Base-by-base conservation (phyloP, 1,140 invertebrate genomes). In the Dreissena rostriformis region DNA sequence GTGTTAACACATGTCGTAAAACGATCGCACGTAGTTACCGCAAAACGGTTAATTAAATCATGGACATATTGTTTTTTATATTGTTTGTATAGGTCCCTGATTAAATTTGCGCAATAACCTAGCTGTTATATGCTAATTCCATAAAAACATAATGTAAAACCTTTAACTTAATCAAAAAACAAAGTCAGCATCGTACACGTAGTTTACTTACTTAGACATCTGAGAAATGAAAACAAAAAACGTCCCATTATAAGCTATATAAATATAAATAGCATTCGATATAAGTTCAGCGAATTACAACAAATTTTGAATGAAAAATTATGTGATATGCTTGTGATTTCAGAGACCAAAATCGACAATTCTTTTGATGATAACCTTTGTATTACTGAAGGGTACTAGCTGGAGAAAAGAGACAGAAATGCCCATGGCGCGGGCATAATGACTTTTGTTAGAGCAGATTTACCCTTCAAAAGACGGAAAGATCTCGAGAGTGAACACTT, bases 371-470 rank as follows among this genome's bases (percentile, higher is more conserved):
- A 52, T 15, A 57, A 24, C 12, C 74, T 53, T 24, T 78, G 78
- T 17, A 14, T 29, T 1, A 63, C 66, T 1, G 52, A 75, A n/a
- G 49, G 61, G 12, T 80, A 52, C 53, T 29, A 80, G 15, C 63
- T 76, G 7, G 71, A 61, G 68, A 17, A 71, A 26, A 61, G 28
- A 51, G 82, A 84, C 52, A 51, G 82, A 57, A 80, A 51, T 28
- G 15, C 61, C 12, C 49, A 81, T 68, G 84, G 77, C 4, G 70
- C 0, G 75, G 83, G 12, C 28, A 75, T 15, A 51, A 67, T 8
- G 53, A 53, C 14, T 85, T 67, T 61, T 22, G 75, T 55, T 70
- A 72, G 65, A 70, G 72, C 8, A 78, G 76, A 26, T 10, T 75
- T 17, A 24, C 84, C 57, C 2, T 52, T 57, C 22, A 63, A 81